Evolutionary conservation across 2,797 vertebrate species (phyloP), one percentile per base, ranked within the genome.

Genomic region (Graptemys geographica): DNA sequence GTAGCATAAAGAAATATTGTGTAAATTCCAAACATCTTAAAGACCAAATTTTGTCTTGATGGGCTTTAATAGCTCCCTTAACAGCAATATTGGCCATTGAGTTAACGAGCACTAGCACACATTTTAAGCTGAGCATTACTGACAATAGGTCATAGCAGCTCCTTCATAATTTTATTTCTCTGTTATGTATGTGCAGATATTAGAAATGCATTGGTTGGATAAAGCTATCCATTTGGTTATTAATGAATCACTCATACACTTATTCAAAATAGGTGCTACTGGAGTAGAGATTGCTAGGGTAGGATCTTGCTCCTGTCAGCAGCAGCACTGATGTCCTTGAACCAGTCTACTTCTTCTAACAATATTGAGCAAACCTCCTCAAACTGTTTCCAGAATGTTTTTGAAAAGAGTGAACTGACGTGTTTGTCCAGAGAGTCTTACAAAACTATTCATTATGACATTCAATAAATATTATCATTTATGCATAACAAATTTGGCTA

Each of bases 31-130:
- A 88, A n/a, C 49, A 11, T 62, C 0, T 0, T 74, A 87, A 85
- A 2, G 51, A 82, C 47, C 51, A 57, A 49, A 72, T 69, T 69
- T 81, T 89, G 31, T 79, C n/a, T 10, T 62, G 69, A 80, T 13
- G 27, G 90, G 79, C 28, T 74, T 47, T 55, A 84, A 65, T 80
- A n/a, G 47, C n/a, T 96, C 84, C 84, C 86, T 85, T 28, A 79
- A 51, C 82, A 51, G 8, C 16, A 59, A 25, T 62, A 80, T 23
- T 3, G 1, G 47, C 81, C 83, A 7, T 2, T 59, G 47, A 1
- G 1, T 37, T 83, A 87, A 84, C 28, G 5, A 94, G 15, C 1
- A 31, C 33, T 65, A 18, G 28, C 13, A n/a, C 27, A 56, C 55
- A 56, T 56, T 56, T 65, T n/a, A n/a, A 65, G 33, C 28, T 15